Evolutionary conservation across 1,140 invertebrate species (phyloP).

Genomic region (Reticulitermes speratus): DNA sequence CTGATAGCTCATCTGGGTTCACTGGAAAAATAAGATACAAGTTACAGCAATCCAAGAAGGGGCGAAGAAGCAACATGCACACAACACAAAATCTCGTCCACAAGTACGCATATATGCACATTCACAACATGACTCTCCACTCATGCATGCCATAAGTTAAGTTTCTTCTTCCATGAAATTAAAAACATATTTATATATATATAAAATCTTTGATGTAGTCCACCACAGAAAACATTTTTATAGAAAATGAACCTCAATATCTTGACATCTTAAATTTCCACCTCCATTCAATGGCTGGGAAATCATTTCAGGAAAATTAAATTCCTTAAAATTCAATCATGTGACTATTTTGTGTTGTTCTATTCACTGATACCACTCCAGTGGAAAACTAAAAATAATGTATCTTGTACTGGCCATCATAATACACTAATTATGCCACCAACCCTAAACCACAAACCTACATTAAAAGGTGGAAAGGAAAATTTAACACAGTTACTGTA

Average conservation of each 20-base stretch:
- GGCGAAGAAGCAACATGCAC: neutral
- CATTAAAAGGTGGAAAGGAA: constrained; percentile 3
- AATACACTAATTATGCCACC: constrained; percentile 11
- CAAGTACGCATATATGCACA: neutral
- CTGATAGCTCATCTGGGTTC: neutral
- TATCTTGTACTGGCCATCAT: constrained; percentile 6
- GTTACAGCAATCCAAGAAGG: neutral
- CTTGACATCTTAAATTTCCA: neutral
- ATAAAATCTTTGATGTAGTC: constrained; percentile 9
- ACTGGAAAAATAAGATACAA: neutral
- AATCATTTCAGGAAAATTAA: neutral
- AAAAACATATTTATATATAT: neutral
- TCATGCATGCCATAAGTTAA: constrained; percentile 17
- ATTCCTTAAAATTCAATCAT: neutral
- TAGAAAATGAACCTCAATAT: neutral
- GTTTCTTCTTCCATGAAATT: constrained; percentile 2
- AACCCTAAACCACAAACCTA: constrained; percentile 11
- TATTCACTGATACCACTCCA: neutral
- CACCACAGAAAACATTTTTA: neutral
- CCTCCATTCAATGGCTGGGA: neutral
- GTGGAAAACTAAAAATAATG: constrained; percentile 10
- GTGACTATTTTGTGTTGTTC: neutral
- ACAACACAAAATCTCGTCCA: neutral
- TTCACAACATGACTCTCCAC: neutral
- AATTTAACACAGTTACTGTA: constrained; percentile 7